These are phyloP conservation scores for Oreocharis arfaki DNA, from an alignment of 2,113 vertebrate species.

Conservation along the genomic window DNA sequence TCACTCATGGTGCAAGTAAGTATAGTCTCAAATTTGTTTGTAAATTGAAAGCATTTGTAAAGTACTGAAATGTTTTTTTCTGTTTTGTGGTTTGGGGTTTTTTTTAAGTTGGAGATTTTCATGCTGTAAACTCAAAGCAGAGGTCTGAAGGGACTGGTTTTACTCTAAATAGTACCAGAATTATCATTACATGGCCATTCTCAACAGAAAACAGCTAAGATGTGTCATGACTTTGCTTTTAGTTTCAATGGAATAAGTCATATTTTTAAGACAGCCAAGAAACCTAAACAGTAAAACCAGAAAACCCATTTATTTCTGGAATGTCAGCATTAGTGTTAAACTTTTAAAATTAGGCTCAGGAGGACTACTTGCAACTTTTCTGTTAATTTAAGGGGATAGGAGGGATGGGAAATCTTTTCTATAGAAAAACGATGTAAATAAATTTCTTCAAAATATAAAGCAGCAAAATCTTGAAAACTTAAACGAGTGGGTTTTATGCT, in stretches of 20 bases:
- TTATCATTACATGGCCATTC: accelerated
- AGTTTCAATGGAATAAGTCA: accelerated
- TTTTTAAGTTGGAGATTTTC: neutral
- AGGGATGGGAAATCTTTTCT: neutral
- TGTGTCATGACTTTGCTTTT: neutral
- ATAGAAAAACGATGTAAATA: neutral
- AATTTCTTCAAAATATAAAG: neutral
- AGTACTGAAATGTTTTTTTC: neutral
- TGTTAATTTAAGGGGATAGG: neutral
- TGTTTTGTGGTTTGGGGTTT: neutral
- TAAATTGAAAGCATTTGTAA: neutral
- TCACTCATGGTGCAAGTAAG: constrained; percentile 99
- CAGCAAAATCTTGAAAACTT: neutral
- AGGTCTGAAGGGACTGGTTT: neutral
- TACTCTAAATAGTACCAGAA: neutral
- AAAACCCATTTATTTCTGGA: neutral
- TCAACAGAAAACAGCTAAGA: neutral
- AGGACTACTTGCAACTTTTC: neutral
- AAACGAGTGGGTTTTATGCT: neutral
- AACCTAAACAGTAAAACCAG: neutral
- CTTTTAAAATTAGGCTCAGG: neutral
- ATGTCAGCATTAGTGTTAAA: neutral
- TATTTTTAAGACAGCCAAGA: neutral
- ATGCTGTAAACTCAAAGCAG: neutral
- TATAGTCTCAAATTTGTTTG: neutral